Conservation (phyloP, 2,888 invertebrate genomes). For the Nemotelus pantherinus region DNA sequence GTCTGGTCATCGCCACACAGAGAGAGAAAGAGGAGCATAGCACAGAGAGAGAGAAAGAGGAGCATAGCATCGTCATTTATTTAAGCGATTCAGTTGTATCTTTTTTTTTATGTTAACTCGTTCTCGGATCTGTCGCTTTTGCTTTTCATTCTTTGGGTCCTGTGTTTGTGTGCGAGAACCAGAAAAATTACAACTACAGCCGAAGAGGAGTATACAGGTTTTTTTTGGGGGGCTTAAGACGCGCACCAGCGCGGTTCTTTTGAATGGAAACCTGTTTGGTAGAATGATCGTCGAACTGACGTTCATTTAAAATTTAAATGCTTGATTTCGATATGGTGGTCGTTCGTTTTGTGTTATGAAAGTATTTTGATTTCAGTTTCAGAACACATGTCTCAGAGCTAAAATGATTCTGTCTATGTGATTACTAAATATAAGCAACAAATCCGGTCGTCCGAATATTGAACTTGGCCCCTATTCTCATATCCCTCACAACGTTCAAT, state of each 20-base stretch:
- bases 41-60: neutral
- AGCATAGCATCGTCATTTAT: too few species aligned
- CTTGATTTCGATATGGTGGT: too few species aligned
- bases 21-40: too few species aligned
- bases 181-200: conserved; percentile 1
- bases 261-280: conserved; percentile 21
- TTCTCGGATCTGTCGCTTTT: neutral
- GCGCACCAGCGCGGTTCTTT: conserved; percentile 1
- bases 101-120: neutral
- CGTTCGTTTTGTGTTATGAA: too few species aligned
- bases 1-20: neutral
- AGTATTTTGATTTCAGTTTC: too few species aligned
- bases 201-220: conserved; percentile 11
- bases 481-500: neutral
- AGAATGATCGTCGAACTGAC: conserved; percentile 29
- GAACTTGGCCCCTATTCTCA: neutral
- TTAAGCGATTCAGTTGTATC: too few species aligned
- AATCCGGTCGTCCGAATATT: neutral
- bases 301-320: conserved; percentile 37
- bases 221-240: conserved; percentile 8
- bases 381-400: too few species aligned
- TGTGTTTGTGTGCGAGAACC: neutral
- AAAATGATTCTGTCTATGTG: neutral
- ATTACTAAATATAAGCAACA: neutral
- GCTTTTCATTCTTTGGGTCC: neutral